These are phyloP conservation scores for Conopomorpha cramerella DNA, from an alignment of 1,140 invertebrate genomes.

Conservation along the genomic window DNA sequence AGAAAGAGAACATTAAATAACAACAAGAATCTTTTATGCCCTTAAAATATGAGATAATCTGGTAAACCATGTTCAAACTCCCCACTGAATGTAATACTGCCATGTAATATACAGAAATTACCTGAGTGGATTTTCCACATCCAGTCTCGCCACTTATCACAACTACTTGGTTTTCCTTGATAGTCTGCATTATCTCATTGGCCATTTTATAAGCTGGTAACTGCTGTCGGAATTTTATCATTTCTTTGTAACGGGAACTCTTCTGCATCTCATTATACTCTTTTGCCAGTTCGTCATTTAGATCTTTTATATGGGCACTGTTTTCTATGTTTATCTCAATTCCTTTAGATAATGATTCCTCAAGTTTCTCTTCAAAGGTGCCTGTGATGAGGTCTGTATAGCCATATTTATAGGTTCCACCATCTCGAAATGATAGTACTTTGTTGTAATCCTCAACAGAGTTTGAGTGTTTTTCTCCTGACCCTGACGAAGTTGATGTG, in stretches of 20 bases:
- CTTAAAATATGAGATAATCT: no score
- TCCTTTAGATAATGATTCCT: constrained; percentile 25
- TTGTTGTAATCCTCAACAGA: no score
- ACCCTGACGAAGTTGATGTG: no score
- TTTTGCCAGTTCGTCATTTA: constrained; percentile 17
- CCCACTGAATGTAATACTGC: no score
- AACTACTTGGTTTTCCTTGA: constrained; percentile 70
- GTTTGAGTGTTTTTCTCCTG: no score
- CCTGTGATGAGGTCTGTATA: constrained; percentile 48
- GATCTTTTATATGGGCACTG: constrained; percentile 11
- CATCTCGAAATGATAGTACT: no score
- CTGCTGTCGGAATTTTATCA: constrained; percentile 62
- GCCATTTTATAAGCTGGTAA: constrained; percentile 68
- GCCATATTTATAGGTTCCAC: constrained; percentile 49
- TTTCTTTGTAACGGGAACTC: constrained; percentile 50
- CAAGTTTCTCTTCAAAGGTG: constrained; percentile 42
- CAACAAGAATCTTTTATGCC: no score
- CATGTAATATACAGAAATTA: no score
- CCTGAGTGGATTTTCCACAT: constrained; percentile 90
- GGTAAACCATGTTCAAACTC: no score
- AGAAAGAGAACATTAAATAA: no score
- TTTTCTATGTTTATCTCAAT: constrained; percentile 19
- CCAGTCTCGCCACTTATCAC: constrained; percentile 84
- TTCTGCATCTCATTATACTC: constrained; percentile 47
- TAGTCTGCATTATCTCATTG: constrained; percentile 63